Percentiles rank a stretch among this genome's conserved stretches.
Conservation (phyloP, 2,888 invertebrate genomes). For the Tridacna gigas region DNA sequence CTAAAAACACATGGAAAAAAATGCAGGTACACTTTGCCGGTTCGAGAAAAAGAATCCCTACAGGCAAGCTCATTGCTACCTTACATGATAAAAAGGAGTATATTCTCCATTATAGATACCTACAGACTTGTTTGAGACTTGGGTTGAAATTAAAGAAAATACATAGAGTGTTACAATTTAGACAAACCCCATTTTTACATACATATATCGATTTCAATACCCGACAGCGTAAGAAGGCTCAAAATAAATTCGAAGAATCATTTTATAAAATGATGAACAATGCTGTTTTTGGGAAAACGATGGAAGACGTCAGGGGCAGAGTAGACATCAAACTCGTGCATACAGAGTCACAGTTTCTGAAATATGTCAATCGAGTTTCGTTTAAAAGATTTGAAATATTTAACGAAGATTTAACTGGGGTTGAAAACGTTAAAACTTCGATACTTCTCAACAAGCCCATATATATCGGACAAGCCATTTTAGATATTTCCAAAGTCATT, state of each 20-base stretch:
- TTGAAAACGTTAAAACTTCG: neutral
- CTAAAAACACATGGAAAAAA: neutral
- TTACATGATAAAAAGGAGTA: neutral
- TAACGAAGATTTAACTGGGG: constrained; percentile 12
- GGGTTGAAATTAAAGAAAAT: constrained; percentile 60
- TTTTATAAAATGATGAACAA: constrained; percentile 76
- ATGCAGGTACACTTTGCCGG: neutral
- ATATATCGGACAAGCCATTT: neutral
- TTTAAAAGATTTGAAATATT: constrained; percentile 9
- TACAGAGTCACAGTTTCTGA: neutral
- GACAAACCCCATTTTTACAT: constrained; percentile 53
- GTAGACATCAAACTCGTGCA: constrained; percentile 58
- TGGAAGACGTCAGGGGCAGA: constrained; percentile 84
- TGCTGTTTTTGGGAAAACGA: constrained; percentile 83
- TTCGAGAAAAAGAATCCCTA: neutral
- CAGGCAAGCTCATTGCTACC: neutral
- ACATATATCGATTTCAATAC: constrained; percentile 76
- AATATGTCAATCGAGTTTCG: neutral
- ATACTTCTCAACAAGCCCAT: constrained; percentile 2
- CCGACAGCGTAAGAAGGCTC: constrained; percentile 68
- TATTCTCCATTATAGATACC: constrained; percentile 3
- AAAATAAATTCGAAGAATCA: constrained; percentile 79
- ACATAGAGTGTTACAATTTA: constrained; percentile 78
- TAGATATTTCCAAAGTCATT: constrained; percentile 21
- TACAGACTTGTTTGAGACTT: neutral